Evolutionary conservation across 2,797 vertebrate species (phyloP).

Genomic region (Anolis apletophallus): DNA sequence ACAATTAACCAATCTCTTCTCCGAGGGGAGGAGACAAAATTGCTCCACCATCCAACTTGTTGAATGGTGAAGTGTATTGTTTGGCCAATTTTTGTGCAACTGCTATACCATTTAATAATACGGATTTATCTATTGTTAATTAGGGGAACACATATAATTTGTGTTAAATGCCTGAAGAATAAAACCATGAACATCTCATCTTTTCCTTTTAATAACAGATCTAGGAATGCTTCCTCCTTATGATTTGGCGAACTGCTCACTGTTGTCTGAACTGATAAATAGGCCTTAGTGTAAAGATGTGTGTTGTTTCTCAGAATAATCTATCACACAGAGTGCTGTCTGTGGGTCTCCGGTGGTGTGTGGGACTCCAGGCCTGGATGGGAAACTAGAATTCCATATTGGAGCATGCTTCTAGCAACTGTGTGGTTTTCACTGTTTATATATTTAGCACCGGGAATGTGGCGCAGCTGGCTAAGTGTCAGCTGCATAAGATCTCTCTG

Average conservation of each 20-base stretch:
- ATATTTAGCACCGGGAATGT: no score
- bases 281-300: background rate
- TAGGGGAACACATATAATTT: background rate
- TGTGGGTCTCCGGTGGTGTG: background rate
- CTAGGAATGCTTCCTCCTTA: background rate
- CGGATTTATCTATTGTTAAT: accelerated
- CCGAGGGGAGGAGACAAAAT: no score
- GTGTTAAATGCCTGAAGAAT: constrained; percentile 5
- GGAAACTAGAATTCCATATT: no score
- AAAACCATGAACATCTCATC: background rate
- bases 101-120: background rate
- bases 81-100: background rate
- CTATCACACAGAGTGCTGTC: background rate
- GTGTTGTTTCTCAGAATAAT: no score
- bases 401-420: background rate
- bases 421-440: background rate
- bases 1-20: no score
- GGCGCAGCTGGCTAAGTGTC: no score
- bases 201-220: constrained; percentile 14
- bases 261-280: background rate
- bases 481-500: no score
- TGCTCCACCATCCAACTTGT: no score
- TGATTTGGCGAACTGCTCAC: background rate
- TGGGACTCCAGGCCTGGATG: background rate
- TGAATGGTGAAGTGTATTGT: no score